A percentile compares a stretch with the other conserved stretches of the same genome.
Conservation (phyloP, 2,888 invertebrate species). For the Acleris laterana region DNA sequence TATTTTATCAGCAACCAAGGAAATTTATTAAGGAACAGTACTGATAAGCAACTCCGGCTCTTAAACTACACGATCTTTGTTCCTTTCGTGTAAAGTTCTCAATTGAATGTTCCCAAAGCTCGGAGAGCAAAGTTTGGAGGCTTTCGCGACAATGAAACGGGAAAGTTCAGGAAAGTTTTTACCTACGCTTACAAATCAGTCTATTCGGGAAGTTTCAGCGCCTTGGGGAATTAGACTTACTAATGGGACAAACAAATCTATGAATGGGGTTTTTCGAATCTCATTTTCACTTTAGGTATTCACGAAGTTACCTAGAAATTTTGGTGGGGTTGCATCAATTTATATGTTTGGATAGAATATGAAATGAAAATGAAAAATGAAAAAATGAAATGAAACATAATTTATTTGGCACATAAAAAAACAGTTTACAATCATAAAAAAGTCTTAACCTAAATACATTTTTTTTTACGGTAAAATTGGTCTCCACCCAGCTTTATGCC, state of each 20-base stretch:
- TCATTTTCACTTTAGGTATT: no score
- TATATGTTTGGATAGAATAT: no score
- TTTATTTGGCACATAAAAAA: no score
- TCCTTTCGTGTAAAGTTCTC: constrained; percentile 8
- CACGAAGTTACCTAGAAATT: no score
- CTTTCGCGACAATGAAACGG: constrained; percentile 25
- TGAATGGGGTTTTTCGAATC: background rate
- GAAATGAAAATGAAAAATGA: no score
- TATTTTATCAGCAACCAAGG: constrained; percentile 35
- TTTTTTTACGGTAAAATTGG: no score
- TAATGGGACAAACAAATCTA: constrained; percentile 23
- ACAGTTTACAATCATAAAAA: no score
- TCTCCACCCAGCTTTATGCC: no score
- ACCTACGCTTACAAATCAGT: constrained; percentile 36
- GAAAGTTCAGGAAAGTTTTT: constrained; percentile 29
- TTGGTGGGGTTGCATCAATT: no score
- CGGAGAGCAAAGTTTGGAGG: constrained; percentile 30
- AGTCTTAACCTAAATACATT: no score
- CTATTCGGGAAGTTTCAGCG: constrained; percentile 27
- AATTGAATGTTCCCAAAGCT: constrained; percentile 26
- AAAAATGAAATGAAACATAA: no score
- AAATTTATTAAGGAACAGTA: constrained; percentile 35
- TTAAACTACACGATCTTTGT: constrained; percentile 13
- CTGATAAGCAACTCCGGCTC: constrained; percentile 21
- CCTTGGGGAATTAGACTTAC: constrained; percentile 28